Evolutionary conservation across 2,797 vertebrate species (phyloP).

Genomic region (Pipistrellus pipistrellus): DNA sequence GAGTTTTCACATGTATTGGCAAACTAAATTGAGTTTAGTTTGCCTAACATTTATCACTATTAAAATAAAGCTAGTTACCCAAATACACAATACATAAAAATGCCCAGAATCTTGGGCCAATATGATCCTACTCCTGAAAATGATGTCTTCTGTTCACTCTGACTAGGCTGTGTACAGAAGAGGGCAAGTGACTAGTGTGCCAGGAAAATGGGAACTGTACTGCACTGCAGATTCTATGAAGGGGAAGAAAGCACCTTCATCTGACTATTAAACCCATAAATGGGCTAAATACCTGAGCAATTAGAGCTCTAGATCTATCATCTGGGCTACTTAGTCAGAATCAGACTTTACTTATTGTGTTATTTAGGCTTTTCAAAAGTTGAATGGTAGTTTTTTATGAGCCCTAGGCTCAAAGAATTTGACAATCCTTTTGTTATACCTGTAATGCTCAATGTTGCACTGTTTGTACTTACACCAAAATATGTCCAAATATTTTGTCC

Average conservation of each 20-base stretch:
- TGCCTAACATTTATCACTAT: slow-evolving; percentile 80
- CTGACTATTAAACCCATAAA: too few species aligned
- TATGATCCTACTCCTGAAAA: too few species aligned
- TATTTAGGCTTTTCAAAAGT: slow-evolving; percentile 49
- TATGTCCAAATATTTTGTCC: slow-evolving; percentile 20
- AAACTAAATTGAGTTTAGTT: slow-evolving; percentile 73
- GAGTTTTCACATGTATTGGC: slow-evolving; percentile 79
- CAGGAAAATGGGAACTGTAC: too few species aligned
- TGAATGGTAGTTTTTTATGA: slow-evolving; percentile 18
- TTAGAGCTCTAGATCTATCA: too few species aligned
- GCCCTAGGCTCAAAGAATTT: not conserved
- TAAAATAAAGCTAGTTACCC: slow-evolving; percentile 78
- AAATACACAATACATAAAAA: slow-evolving; percentile 62
- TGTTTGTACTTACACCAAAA: slow-evolving; percentile 44
- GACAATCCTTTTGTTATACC: slow-evolving; percentile 6
- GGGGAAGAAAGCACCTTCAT: too few species aligned
- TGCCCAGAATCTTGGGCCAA: slow-evolving; percentile 63
- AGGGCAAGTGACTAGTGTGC: too few species aligned
- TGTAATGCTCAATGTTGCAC: slow-evolving; percentile 16
- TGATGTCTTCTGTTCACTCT: too few species aligned
- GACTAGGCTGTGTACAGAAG: too few species aligned
- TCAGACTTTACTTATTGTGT: not conserved
- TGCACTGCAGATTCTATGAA: too few species aligned
- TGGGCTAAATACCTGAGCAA: too few species aligned
- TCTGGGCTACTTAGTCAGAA: slow-evolving; percentile 55